Conservation (phyloP, 1,140 invertebrate species). For the Conus ventricosus region DNA sequence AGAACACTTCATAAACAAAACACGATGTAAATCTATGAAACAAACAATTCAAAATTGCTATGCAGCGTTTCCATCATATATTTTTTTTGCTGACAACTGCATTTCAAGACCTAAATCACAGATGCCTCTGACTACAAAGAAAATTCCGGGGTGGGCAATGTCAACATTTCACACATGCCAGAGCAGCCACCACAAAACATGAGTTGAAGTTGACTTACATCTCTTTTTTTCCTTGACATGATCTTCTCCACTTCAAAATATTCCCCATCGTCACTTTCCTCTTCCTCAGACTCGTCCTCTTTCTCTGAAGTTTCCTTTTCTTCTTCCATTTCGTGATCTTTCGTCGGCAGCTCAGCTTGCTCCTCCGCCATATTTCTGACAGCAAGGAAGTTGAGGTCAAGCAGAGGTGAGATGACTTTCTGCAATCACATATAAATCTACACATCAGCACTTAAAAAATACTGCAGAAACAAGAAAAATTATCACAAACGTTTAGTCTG, state of each 20-base stretch:
- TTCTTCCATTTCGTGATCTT: conserved; percentile 41
- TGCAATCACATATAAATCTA: conserved; percentile 19
- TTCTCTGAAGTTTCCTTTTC: conserved; percentile 15
- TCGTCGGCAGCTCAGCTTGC: conserved; percentile 43
- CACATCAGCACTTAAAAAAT: background rate
- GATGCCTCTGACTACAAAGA: conserved; percentile 28
- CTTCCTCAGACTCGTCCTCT: conserved; percentile 34
- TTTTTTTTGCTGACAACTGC: conserved; percentile 24
- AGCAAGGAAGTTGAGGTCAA: conserved; percentile 30
- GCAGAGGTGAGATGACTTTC: conserved; percentile 21
- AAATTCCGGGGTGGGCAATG: conserved; percentile 34
- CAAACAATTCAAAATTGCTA: background rate
- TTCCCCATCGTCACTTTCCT: conserved; percentile 47
- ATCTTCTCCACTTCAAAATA: conserved; percentile 62
- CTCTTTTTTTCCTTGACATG: conserved; percentile 50
- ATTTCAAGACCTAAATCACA: conserved; percentile 25
- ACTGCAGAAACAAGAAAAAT: background rate
- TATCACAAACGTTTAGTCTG: background rate
- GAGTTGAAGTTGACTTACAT: conserved; percentile 33
- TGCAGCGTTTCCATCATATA: background rate
- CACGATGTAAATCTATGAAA: background rate
- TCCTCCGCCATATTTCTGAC: conserved; percentile 56
- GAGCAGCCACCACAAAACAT: background rate
- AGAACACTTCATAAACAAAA: background rate
- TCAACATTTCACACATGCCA: conserved; percentile 33